Evolutionary conservation across 2,113 vertebrate genomes (phyloP), one percentile per base, ranked within the genome.

Genomic region (Sinocyclocheilus anshuiensis): DNA sequence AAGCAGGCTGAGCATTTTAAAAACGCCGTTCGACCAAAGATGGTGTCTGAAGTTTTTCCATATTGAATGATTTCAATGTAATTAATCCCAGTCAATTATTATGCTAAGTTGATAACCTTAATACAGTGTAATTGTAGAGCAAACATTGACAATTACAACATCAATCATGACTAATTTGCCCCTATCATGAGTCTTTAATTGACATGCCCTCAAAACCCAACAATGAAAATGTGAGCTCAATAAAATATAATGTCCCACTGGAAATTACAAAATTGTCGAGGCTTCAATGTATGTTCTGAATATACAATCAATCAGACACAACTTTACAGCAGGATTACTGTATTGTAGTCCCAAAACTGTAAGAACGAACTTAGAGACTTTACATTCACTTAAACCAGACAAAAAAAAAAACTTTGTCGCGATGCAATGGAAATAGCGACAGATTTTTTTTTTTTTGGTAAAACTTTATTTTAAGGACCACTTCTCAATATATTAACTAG

Each of bases 231-330:
- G 26, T 55, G 26, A 4, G 45, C 50, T 55, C 50, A 57, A 53
- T 77, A 77, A 77, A 55, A 77, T 55, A 77, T 77, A 26, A 55
- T 50, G 20, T 53, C 50, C 50, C 76, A 55, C 26, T 77, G 50
- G 24, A 77, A 55, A 77, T 77, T 33, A 77, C 8, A 55, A 77
- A 4, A 55, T 53, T 33, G 16, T 8, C 6, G 42, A 48, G 6
- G 42, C 13, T 20, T 39, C 33, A 0, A 42, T 13, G 20, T 24
- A 0, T n/a, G 3, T 75, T 48, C 15, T 48, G 72, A 48, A 24
- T 16, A 24, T 3, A 24, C n/a, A 3, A 48, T 26, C 11, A 76
- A 48, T 48, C 0, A 2, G 6, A 9, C 22, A 76, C n/a, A 76
- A 29, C 72, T 26, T 76, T 13, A 76, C 42, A 48, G 42, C 12